Percentiles rank a stretch among this genome's conserved stretches.
Evolutionary conservation across 2,888 invertebrate species (phyloP).

Genomic region (Eupithecia tripunctaria): DNA sequence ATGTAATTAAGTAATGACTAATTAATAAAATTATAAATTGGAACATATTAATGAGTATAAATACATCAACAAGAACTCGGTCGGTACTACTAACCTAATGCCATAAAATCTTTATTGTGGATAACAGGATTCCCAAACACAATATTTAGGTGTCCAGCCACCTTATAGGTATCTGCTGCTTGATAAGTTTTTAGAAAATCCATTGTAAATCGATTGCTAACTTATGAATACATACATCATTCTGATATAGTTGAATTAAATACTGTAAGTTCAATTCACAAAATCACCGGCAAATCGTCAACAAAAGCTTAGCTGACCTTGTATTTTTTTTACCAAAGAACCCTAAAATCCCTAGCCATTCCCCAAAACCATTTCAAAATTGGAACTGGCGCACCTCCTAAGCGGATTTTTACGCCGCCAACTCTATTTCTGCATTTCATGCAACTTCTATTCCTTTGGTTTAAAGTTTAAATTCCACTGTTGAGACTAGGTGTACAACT

Average conservation of each 20-base stretch:
- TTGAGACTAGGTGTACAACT: neutral
- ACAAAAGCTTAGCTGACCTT: neutral
- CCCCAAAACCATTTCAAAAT: constrained; percentile 76
- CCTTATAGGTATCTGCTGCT: neutral
- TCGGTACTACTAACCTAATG: neutral
- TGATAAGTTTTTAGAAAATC: neutral
- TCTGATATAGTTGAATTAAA: neutral
- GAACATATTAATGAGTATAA: neutral
- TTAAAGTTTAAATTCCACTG: constrained; percentile 47
- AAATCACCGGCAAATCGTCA: neutral
- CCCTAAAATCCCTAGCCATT: constrained; percentile 55
- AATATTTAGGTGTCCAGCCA: neutral
- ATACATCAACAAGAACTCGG: neutral
- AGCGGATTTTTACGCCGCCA: constrained; percentile 68
- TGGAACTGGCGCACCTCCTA: constrained; percentile 70
- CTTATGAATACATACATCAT: neutral
- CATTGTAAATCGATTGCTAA: neutral
- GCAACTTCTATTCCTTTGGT: constrained; percentile 26
- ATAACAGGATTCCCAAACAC: neutral
- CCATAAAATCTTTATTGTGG: neutral
- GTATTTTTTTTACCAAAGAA: constrained; percentile 19
- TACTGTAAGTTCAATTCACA: neutral
- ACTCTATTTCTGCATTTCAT: constrained; percentile 39
- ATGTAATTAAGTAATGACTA: too few relatives aligned
- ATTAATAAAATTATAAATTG: too few relatives aligned